These are phyloP conservation scores for Philereme transversata DNA, from an alignment of 2,888 invertebrate species.

Conservation along the genomic window DNA sequence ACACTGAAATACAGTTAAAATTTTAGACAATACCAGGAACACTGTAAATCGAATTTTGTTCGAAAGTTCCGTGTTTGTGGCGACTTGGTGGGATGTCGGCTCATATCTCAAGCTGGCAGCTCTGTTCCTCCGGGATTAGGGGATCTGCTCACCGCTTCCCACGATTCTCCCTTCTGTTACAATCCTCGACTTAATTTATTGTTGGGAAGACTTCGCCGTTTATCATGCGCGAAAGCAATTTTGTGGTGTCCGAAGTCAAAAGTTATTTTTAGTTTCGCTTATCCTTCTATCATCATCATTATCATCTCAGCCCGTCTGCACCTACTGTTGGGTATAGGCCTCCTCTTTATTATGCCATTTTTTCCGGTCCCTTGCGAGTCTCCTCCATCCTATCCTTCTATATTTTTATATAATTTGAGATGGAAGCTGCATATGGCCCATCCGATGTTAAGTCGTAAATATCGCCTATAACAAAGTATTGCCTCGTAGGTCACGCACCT, in stretches of 20 bases:
- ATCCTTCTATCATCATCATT: no score
- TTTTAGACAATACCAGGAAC: not conserved
- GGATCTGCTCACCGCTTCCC: conserved; percentile 17
- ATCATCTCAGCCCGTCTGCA: no score
- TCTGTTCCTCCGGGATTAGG: conserved; percentile 19
- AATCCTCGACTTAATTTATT: conserved; percentile 14
- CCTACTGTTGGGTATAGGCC: no score
- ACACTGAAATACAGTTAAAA: no score
- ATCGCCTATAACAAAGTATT: no score
- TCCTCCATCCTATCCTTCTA: no score
- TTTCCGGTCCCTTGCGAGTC: no score
- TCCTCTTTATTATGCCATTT: no score
- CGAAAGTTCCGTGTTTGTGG: not conserved
- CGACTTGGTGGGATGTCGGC: conserved; percentile 1
- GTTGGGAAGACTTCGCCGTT: not conserved
- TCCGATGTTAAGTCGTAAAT: no score
- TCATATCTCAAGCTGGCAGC: conserved; percentile 22
- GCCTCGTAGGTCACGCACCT: no score
- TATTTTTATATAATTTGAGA: no score
- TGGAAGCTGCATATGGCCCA: no score
- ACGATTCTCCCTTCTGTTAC: conserved; percentile 9
- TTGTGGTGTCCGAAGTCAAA: conserved; percentile 1
- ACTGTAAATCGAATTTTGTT: not conserved
- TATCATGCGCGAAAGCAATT: conserved; percentile 1
- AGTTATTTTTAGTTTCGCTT: not conserved